Percentiles rank a stretch among this genome's conserved stretches.
These are phyloP conservation scores for Prunella fulvescens DNA, from an alignment of 2,113 vertebrate species.

Conservation along the genomic window DNA sequence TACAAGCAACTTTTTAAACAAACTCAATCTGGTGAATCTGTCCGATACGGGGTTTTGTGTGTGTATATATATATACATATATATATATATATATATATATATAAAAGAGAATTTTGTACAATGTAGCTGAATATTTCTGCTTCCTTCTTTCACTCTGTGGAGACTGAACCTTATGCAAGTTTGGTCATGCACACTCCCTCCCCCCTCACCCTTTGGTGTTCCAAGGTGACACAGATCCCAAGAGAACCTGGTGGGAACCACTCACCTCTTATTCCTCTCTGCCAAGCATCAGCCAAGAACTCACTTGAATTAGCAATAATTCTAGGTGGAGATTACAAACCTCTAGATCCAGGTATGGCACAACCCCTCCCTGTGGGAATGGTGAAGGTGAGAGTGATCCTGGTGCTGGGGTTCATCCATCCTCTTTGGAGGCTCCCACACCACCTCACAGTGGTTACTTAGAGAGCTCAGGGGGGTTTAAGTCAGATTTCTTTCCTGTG, in stretches of 20 bases:
- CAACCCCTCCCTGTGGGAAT: neutral
- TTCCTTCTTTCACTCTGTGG: conserved; percentile 63
- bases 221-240: neutral
- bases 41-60: conserved; percentile 68
- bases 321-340: neutral
- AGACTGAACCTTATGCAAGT: neutral
- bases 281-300: neutral
- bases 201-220: neutral
- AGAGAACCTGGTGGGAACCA: neutral
- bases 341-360: neutral
- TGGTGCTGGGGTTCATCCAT: neutral
- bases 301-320: neutral
- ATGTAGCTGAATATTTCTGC: conserved; percentile 66
- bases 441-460: neutral
- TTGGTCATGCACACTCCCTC: fast-evolving
- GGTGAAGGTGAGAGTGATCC: neutral
- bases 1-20: conserved; percentile 68
- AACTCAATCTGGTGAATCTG: conserved; percentile 62
- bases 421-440: neutral
- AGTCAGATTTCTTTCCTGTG: neutral
- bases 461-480: neutral
- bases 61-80: neutral
- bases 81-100: neutral
- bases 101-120: conserved; percentile 72
- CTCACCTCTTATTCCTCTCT: neutral